Conservation (phyloP, 2,888 invertebrate species). For the Nebria brevicollis region DNA sequence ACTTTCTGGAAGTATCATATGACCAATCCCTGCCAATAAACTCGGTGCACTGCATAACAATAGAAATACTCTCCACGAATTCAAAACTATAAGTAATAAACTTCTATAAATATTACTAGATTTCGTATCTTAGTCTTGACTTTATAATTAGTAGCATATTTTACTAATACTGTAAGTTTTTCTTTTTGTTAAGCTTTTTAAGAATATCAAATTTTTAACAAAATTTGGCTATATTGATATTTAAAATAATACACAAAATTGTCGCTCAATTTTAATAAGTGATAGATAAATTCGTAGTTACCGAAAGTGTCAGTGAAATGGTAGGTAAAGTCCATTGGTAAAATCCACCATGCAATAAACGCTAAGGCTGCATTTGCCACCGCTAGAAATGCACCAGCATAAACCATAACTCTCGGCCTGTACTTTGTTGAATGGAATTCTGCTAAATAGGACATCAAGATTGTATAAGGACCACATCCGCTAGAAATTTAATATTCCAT, state of each 20-base stretch:
- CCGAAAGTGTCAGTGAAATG: neutral
- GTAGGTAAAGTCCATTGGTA: conserved; percentile 69
- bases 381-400: conserved; percentile 73
- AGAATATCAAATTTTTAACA: no score
- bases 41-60: conserved; percentile 70
- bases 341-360: conserved; percentile 76
- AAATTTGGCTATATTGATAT: no score
- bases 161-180: no score
- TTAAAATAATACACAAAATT: no score
- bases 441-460: conserved; percentile 76
- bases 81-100: conserved; percentile 60
- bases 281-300: neutral
- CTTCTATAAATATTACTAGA: neutral
- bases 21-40: conserved; percentile 64
- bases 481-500: conserved; percentile 59
- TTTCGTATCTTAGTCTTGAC: no score
- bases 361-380: conserved; percentile 73
- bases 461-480: conserved; percentile 77
- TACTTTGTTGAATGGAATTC: conserved; percentile 77
- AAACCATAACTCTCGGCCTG: conserved; percentile 72
- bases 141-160: no score
- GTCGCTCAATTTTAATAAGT: no score
- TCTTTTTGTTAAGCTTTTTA: no score
- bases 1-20: conserved; percentile 69
- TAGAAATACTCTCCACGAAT: conserved; percentile 73